A percentile compares a stretch with the other conserved stretches of the same genome.
Evolutionary conservation across 2,888 invertebrate species (phyloP).

Genomic region (Patella pellucida): DNA sequence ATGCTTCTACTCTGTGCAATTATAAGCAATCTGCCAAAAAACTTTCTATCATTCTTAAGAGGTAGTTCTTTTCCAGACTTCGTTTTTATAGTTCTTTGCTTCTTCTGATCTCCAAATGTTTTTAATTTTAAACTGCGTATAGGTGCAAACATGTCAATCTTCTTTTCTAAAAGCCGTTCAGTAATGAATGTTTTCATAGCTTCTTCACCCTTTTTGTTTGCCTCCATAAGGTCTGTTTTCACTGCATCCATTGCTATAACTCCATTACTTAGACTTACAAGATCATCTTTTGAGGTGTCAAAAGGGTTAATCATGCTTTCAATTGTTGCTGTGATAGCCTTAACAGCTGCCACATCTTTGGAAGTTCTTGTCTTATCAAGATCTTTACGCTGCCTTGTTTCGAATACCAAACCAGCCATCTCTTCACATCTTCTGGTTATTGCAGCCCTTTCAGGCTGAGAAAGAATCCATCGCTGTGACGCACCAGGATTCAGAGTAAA

Average conservation of each 20-base stretch:
- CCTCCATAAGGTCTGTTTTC: neutral
- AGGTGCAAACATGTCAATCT: neutral
- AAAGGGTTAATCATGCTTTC: constrained; percentile 18
- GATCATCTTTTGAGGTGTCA: neutral
- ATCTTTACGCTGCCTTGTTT: neutral
- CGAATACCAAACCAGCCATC: neutral
- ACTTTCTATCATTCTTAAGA: constrained; percentile 9
- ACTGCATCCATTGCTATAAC: neutral
- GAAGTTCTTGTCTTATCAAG: neutral
- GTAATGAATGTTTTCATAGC: neutral
- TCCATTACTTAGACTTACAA: constrained; percentile 1
- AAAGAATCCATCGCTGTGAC: constrained; percentile 20
- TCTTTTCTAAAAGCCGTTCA: constrained; percentile 3
- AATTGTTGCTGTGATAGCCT: neutral
- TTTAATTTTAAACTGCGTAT: constrained; percentile 3
- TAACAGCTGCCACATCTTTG: neutral
- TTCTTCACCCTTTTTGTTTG: constrained; percentile 9
- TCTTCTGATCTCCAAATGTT: constrained; percentile 2
- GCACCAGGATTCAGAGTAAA: constrained; percentile 18
- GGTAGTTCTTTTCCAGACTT: constrained; percentile 16
- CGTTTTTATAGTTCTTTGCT: neutral
- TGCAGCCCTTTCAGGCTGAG: constrained; percentile 17
- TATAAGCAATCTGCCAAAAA: constrained; percentile 19
- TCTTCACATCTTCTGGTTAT: constrained; percentile 17
- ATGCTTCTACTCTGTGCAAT: constrained; percentile 2